Percentiles rank a stretch among this genome's conserved stretches.
phyloP scores from a whole-genome alignment of 2,888 invertebrate species.

The Drosophila lutescens region DNA sequence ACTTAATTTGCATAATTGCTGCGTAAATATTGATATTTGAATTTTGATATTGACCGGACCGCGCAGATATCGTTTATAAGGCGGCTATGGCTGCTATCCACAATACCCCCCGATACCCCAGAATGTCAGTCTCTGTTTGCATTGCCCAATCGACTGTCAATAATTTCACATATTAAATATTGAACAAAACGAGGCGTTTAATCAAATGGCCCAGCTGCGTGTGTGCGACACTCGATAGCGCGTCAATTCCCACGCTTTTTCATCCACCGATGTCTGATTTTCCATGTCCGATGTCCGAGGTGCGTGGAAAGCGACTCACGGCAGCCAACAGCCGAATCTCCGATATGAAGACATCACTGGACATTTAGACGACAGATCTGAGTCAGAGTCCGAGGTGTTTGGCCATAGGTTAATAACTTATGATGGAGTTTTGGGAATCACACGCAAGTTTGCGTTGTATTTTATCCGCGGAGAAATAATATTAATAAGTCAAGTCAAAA shows the following conservation, averaged over 20 bases:
- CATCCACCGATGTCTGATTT: slow-evolving; percentile 28
- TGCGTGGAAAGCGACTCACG: slow-evolving; percentile 33
- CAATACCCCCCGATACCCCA: slow-evolving; percentile 33
- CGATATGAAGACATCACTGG: slow-evolving; percentile 64
- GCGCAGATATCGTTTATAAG: slow-evolving; percentile 46
- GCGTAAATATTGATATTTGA: slow-evolving; percentile 79
- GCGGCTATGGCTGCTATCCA: slow-evolving; percentile 13
- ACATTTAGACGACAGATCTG: neutral
- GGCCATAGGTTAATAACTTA: neutral
- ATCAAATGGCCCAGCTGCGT: slow-evolving; percentile 73
- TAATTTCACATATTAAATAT: slow-evolving; percentile 78
- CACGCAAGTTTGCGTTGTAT: too few relatives aligned
- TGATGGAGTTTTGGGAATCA: neutral
- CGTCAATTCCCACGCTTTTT: slow-evolving; percentile 68
- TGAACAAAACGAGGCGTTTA: slow-evolving; percentile 76
- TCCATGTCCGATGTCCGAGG: slow-evolving; percentile 38
- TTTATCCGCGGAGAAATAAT: too few relatives aligned
- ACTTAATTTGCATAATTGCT: slow-evolving; percentile 79
- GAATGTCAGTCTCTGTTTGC: slow-evolving; percentile 61
- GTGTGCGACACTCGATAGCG: slow-evolving; percentile 52
- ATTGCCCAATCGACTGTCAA: slow-evolving; percentile 77
- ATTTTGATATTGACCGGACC: slow-evolving; percentile 73
- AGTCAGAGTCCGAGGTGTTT: slow-evolving; percentile 15
- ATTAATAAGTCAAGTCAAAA: too few relatives aligned
- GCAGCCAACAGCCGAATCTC: slow-evolving; percentile 12